Percentiles rank a stretch among this genome's conserved stretches.
Conservation (phyloP, 2,797 vertebrate genomes). For the Dallia pectoralis region DNA sequence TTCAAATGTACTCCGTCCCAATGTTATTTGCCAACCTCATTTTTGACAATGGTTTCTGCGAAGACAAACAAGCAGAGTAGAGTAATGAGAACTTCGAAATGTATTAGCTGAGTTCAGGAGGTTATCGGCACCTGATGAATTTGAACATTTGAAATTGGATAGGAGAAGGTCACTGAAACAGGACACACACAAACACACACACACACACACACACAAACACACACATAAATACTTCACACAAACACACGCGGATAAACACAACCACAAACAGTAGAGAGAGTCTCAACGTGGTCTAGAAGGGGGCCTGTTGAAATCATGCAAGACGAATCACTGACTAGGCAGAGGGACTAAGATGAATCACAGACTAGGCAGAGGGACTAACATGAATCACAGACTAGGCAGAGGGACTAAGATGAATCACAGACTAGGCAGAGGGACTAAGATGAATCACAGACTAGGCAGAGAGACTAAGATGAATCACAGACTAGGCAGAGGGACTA, state of each 20-base stretch:
- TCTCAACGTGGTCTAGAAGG: too few species aligned
- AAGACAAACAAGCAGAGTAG: background rate
- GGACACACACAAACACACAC: background rate
- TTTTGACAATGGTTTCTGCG: background rate
- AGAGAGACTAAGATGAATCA: too few species aligned
- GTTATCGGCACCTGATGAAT: constrained; percentile 13
- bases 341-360: too few species aligned
- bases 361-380: too few species aligned
- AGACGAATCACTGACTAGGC: too few species aligned
- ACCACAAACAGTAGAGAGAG: too few species aligned
- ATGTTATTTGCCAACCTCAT: background rate
- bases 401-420: too few species aligned
- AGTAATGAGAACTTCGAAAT: background rate
- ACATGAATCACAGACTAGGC: too few species aligned
- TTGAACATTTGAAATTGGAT: constrained; percentile 19
- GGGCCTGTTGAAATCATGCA: too few species aligned
- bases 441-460: too few species aligned
- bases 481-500: too few species aligned
- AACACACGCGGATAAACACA: background rate
- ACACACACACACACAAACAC: background rate
- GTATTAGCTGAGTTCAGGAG: background rate
- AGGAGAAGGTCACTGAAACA: background rate
- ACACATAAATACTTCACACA: background rate
- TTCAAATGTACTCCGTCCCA: background rate
- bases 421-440: too few species aligned